phyloP scores from a whole-genome alignment of 2,888 invertebrate species.

The Pardosa pseudoannulata region DNA sequence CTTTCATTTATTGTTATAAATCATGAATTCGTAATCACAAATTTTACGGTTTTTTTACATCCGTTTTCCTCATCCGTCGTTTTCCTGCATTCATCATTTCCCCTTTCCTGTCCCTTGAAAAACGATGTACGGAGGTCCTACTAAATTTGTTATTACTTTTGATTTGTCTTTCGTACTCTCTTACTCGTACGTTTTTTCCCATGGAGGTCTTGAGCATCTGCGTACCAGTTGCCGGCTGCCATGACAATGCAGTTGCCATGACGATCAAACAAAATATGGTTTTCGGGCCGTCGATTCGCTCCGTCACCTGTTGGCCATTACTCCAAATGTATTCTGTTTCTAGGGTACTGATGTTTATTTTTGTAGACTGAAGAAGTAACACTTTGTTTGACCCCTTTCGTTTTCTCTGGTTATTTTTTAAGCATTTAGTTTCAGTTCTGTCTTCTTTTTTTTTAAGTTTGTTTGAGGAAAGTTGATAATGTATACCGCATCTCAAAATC shows the following conservation, averaged over 20 bases:
- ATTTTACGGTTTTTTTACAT: no score
- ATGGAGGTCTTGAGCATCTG: conserved; percentile 30
- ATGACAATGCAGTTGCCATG: conserved; percentile 49
- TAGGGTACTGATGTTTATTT: background rate
- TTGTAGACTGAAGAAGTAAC: background rate
- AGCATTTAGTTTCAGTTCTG: no score
- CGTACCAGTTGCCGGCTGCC: conserved; percentile 6
- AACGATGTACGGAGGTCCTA: no score
- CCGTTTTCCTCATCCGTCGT: no score
- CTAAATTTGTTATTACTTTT: no score
- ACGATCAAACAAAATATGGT: conserved; percentile 36
- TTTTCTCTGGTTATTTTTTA: no score
- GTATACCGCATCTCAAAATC: conserved; percentile 21
- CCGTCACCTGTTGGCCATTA: conserved; percentile 57
- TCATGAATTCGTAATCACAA: no score
- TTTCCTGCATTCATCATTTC: no score
- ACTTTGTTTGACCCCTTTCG: no score
- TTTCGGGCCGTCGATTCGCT: conserved; percentile 29
- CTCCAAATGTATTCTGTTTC: background rate
- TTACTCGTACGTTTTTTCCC: background rate
- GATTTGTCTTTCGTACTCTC: no score
- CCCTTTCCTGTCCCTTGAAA: no score
- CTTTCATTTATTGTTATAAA: no score
- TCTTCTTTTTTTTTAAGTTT: background rate
- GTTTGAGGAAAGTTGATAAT: background rate